These are phyloP conservation scores for Linepithema humile DNA, from an alignment of 1,140 invertebrate species.

Conservation along the genomic window DNA sequence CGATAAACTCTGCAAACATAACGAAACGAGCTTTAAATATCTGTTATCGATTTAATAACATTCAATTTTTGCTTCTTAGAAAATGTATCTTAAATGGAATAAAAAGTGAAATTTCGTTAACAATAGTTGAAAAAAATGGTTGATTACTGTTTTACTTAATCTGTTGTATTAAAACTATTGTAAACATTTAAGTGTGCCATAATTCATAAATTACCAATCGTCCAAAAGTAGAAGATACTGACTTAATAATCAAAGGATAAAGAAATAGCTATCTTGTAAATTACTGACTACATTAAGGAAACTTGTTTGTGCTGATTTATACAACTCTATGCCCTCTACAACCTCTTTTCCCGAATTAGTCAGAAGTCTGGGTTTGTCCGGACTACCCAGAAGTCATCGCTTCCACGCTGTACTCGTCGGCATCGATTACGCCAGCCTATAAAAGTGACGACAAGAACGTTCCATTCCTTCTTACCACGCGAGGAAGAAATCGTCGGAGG, in stretches of 20 bases:
- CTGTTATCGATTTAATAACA: neutral
- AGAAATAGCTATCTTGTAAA: neutral
- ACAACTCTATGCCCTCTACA: neutral
- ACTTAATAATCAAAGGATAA: neutral
- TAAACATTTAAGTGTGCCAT: neutral
- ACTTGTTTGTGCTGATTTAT: neutral
- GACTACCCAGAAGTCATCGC: slow-evolving; percentile 25
- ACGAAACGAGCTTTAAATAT: neutral
- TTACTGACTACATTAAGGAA: neutral
- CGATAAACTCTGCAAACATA: neutral
- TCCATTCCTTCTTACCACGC: slow-evolving; percentile 45
- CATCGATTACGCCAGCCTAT: slow-evolving; percentile 71
- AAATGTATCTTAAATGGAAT: neutral
- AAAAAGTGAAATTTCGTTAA: neutral
- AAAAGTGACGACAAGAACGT: slow-evolving; percentile 71
- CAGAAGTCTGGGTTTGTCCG: slow-evolving; percentile 14
- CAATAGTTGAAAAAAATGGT: neutral
- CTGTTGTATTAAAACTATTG: neutral
- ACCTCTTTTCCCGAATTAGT: slow-evolving; percentile 8
- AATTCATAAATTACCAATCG: neutral
- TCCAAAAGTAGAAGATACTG: neutral
- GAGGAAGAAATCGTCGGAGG: slow-evolving; percentile 28
- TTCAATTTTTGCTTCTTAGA: neutral
- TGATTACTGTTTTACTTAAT: neutral
- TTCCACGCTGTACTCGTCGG: slow-evolving; percentile 36